Conservation (phyloP, 2,888 invertebrate species). For the Pegoplata infirma region DNA sequence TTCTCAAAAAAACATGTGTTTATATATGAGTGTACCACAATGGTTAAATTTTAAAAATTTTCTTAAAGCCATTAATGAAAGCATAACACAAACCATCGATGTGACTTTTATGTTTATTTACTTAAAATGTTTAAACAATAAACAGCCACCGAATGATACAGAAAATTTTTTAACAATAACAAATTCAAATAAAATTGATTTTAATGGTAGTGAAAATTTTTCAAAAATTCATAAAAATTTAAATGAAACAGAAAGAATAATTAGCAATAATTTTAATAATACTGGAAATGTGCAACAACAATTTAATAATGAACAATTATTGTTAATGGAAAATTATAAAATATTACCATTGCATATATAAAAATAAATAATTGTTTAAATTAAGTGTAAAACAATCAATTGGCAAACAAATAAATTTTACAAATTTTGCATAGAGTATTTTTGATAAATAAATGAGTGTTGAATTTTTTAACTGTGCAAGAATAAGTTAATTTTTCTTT, state of each 20-base stretch:
- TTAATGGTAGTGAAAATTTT: neutral
- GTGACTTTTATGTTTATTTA: conserved; percentile 58
- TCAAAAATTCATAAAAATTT: neutral
- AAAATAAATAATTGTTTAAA: neutral
- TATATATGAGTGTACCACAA: conserved; percentile 56
- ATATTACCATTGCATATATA: conserved; percentile 38
- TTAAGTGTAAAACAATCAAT: neutral
- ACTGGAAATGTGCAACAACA: conserved; percentile 2
- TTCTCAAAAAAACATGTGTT: conserved; percentile 46
- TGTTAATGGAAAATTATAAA: conserved; percentile 48
- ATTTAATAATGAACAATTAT: conserved; percentile 25
- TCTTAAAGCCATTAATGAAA: conserved; percentile 42
- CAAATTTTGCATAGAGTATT: neutral
- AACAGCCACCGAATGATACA: neutral
- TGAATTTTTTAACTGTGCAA: too few relatives aligned
- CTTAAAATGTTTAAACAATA: conserved; percentile 50
- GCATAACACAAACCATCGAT: conserved; percentile 50
- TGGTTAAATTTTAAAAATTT: conserved; percentile 57
- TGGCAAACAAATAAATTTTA: too few relatives aligned
- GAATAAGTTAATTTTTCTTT: too few relatives aligned
- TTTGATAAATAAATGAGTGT: neutral
- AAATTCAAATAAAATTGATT: neutral
- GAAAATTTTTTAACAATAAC: neutral
- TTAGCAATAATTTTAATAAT: neutral
- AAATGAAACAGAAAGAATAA: neutral